Conservation (phyloP, 2,888 invertebrate species). For the Tetropium fuscum region DNA sequence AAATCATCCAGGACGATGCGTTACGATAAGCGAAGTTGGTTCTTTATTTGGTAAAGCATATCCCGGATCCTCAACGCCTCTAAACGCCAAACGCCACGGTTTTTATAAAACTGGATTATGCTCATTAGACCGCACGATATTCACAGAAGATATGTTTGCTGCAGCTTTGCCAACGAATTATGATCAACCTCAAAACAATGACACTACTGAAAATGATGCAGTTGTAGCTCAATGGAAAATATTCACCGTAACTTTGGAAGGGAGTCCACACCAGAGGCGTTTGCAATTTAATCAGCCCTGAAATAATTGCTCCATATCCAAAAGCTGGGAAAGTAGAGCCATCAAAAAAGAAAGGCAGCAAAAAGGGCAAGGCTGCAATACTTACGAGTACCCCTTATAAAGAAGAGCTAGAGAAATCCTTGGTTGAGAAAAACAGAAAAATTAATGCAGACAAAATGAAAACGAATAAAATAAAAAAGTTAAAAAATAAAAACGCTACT, state of each 20-base stretch:
- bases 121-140: conserved; percentile 14
- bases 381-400: not conserved
- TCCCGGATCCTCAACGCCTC: conserved; percentile 44
- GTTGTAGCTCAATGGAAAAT: not conserved
- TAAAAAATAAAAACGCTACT: conserved; percentile 10
- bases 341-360: not conserved
- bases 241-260: conserved; percentile 33
- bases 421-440: conserved; percentile 19
- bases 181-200: conserved; percentile 17
- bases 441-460: conserved; percentile 20
- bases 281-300: conserved; percentile 15
- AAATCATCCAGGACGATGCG: conserved; percentile 47
- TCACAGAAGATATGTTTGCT: conserved; percentile 14
- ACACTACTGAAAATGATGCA: conserved; percentile 11
- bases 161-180: conserved; percentile 14
- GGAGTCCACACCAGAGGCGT: conserved; percentile 12
- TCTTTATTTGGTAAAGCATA: conserved; percentile 44
- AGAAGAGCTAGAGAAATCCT: not conserved
- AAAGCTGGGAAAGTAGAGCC: conserved; percentile 8
- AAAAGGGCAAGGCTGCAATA: conserved; percentile 1
- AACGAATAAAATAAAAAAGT: conserved; percentile 9
- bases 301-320: conserved; percentile 23
- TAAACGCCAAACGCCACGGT: conserved; percentile 49
- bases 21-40: conserved; percentile 46
- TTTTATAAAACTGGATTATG: conserved; percentile 47